phyloP scores from a whole-genome alignment of 2,797 vertebrate species.

The Clamator glandarius region DNA sequence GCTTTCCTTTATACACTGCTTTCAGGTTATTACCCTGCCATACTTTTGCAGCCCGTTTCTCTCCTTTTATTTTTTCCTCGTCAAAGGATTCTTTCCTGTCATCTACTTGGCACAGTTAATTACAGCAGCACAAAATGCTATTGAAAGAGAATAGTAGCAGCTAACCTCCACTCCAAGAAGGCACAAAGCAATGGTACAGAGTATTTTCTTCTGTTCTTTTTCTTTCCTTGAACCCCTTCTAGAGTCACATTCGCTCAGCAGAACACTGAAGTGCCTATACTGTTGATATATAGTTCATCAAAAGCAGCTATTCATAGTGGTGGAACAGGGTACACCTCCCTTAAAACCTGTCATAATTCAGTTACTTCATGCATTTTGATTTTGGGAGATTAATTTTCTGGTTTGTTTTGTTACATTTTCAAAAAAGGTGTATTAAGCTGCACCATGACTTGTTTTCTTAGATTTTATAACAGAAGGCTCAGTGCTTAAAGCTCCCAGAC shows the following conservation, averaged over 20 bases:
- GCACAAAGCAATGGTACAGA: neutral
- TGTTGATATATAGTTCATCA: neutral
- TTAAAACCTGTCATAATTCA: neutral
- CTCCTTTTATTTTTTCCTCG: neutral
- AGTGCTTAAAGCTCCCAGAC: neutral
- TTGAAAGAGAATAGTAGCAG: accelerated
- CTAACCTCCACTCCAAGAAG: neutral
- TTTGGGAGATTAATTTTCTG: neutral
- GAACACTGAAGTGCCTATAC: neutral
- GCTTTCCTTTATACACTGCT: neutral
- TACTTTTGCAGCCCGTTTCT: neutral
- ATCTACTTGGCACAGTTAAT: neutral
- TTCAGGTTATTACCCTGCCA: neutral
- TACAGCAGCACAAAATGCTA: neutral
- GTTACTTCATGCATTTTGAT: neutral
- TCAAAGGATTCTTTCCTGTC: slow-evolving; percentile 29
- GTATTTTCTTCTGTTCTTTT: neutral
- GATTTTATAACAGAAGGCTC: neutral
- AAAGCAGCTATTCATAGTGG: accelerated
- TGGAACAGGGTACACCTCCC: neutral
- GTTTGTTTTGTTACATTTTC: neutral
- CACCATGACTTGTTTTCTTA: neutral
- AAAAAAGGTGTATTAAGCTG: neutral
- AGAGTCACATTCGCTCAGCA: neutral
- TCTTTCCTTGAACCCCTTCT: neutral